Percentiles rank a stretch among this genome's conserved stretches.
Evolutionary conservation across 2,797 vertebrate species (phyloP).

Genomic region (Lateolabrax maculatus): DNA sequence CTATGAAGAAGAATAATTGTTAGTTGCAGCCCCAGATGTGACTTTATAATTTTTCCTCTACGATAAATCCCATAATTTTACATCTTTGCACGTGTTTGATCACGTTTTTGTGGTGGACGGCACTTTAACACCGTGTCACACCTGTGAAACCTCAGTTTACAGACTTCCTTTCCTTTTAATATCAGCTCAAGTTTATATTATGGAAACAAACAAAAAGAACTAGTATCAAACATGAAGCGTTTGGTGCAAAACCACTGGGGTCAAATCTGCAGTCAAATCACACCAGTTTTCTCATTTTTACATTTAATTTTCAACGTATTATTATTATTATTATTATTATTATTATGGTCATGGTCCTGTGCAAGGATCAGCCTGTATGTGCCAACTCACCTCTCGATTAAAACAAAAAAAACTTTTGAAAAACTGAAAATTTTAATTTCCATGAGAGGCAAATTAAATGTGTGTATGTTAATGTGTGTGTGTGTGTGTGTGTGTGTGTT

Average conservation of each 20-base stretch:
- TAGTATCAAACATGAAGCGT: background rate
- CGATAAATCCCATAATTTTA: background rate
- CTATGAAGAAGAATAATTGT: no score
- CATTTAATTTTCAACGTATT: background rate
- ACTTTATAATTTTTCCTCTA: background rate
- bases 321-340: background rate
- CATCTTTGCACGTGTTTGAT: background rate
- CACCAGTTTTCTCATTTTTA: background rate
- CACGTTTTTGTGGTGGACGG: background rate
- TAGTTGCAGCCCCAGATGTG: background rate
- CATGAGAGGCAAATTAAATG: constrained; percentile 7
- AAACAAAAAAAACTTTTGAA: constrained; percentile 3
- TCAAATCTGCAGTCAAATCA: background rate
- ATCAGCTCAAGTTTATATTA: background rate
- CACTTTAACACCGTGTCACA: constrained; percentile 24
- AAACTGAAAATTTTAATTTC: background rate
- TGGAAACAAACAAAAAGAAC: background rate
- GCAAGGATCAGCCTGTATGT: constrained; percentile 36
- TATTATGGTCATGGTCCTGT: background rate
- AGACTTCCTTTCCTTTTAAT: background rate
- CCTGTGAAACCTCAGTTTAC: background rate
- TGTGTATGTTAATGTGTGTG: constrained; percentile 16
- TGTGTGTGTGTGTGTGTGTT: background rate
- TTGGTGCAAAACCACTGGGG: background rate
- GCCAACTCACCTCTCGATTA: constrained; percentile 52